Evolutionary conservation across 1,140 invertebrate species (phyloP).

Genomic region (Drosophila asahinai): DNA sequence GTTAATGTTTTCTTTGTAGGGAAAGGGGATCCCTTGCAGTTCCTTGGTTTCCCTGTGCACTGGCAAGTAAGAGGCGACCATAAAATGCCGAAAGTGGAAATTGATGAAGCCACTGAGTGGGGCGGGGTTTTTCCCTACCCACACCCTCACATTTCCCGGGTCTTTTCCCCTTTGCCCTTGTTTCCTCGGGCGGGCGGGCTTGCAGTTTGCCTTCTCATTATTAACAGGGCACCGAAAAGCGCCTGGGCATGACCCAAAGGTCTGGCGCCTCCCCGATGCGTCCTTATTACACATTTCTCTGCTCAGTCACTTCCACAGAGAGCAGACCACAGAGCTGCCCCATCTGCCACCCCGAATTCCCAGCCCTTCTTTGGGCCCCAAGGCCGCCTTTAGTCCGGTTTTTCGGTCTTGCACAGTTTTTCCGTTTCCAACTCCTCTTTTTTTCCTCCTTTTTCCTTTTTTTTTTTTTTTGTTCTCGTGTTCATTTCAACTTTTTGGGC

Average conservation of each 20-base stretch:
- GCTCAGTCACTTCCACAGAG: slow-evolving; percentile 32
- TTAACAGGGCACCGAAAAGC: slow-evolving; percentile 57
- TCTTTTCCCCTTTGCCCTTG: not conserved
- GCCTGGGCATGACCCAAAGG: slow-evolving; percentile 77
- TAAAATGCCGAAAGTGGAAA: slow-evolving; percentile 41
- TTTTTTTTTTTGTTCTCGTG: slow-evolving; percentile 10
- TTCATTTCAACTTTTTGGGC: slow-evolving; percentile 61
- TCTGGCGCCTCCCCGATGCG: slow-evolving; percentile 68
- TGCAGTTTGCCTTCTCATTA: slow-evolving; percentile 72
- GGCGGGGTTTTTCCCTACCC: not conserved
- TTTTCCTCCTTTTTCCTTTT: not conserved
- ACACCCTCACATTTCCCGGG: not conserved
- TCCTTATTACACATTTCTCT: slow-evolving; percentile 73
- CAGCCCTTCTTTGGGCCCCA: slow-evolving; percentile 19
- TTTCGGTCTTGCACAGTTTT: slow-evolving; percentile 39
- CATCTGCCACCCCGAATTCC: not conserved
- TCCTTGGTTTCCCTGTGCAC: slow-evolving; percentile 25
- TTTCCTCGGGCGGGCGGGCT: slow-evolving; percentile 6
- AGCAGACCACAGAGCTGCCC: not conserved
- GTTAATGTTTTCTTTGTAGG: slow-evolving; percentile 3
- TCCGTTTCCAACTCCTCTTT: not conserved
- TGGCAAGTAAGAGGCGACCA: slow-evolving; percentile 16
- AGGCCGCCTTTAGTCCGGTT: slow-evolving; percentile 45
- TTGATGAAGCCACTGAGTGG: slow-evolving; percentile 45
- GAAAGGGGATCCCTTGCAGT: slow-evolving; percentile 19